These are phyloP conservation scores for Prunella strophiata DNA, from an alignment of 2,797 vertebrate species.

Conservation along the genomic window DNA sequence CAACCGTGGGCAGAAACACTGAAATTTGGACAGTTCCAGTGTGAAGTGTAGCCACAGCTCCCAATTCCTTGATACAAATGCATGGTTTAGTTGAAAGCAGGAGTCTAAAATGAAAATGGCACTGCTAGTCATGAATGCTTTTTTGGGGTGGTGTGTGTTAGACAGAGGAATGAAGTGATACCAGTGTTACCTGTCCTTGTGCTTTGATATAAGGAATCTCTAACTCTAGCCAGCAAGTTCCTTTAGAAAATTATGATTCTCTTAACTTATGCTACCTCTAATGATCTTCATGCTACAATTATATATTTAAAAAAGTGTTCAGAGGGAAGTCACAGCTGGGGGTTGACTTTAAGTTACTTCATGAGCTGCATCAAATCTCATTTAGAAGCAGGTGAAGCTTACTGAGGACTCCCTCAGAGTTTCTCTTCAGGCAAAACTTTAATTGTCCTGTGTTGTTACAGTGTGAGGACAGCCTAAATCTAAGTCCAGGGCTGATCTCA, in stretches of 20 bases:
- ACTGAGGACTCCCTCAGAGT: not conserved
- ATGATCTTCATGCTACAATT: conserved; percentile 29
- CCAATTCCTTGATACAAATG: not conserved
- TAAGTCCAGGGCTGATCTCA: not conserved
- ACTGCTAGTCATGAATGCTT: not conserved
- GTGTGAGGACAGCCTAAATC: not conserved
- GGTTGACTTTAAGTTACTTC: conserved; percentile 20
- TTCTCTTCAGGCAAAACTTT: conserved; percentile 41
- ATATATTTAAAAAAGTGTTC: not conserved
- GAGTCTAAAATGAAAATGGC: not conserved
- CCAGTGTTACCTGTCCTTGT: not conserved
- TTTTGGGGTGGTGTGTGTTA: not conserved
- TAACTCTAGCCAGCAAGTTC: not conserved
- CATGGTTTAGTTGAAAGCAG: not conserved
- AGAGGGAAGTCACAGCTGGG: conserved; percentile 28
- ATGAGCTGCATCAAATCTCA: conserved; percentile 9
- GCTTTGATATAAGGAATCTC: not conserved
- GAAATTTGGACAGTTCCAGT: not conserved
- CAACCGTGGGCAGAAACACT: not conserved
- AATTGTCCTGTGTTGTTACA: not conserved
- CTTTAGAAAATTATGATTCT: conserved; percentile 14
- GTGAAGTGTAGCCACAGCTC: not conserved
- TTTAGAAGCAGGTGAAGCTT: conserved; percentile 29
- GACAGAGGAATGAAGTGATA: not conserved
- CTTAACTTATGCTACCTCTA: conserved; percentile 1